A percentile compares a stretch with the other conserved stretches of the same genome.
These are phyloP conservation scores for Chrysochloris asiatica DNA, from an alignment of 2,113 vertebrate genomes.

Conservation along the genomic window DNA sequence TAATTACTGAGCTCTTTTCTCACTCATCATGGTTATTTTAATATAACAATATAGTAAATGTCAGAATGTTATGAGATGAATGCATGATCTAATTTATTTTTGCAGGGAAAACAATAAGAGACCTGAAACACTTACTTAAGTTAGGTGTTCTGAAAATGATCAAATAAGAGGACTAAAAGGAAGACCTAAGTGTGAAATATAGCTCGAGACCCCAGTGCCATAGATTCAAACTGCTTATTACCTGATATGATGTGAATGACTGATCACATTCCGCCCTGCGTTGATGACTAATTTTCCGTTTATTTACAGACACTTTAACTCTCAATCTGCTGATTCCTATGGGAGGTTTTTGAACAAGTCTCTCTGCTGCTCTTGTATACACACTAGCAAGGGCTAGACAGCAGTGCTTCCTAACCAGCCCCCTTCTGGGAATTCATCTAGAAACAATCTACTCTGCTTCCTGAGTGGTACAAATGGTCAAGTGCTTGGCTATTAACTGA, in stretches of 20 bases:
- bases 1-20: slow-evolving; percentile 18
- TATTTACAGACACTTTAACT: slow-evolving; percentile 66
- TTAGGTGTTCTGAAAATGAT: slow-evolving; percentile 75
- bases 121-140: slow-evolving; percentile 66
- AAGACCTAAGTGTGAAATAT: slow-evolving; percentile 41
- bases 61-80: slow-evolving; percentile 68
- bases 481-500: background rate
- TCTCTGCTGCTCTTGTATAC: background rate
- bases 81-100: slow-evolving; percentile 67
- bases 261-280: slow-evolving; percentile 68
- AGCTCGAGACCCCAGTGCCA: slow-evolving; percentile 65
- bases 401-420: background rate
- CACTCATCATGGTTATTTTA: slow-evolving; percentile 61
- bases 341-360: background rate
- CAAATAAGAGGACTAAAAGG: slow-evolving; percentile 69
- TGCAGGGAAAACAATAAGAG: slow-evolving; percentile 23
- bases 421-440: background rate
- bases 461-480: background rate
- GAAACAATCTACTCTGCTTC: too few species aligned
- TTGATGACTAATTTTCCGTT: slow-evolving; percentile 62
- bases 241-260: slow-evolving; percentile 63
- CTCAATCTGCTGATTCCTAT: background rate
- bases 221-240: slow-evolving; percentile 63
- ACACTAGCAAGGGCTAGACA: background rate
- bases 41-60: slow-evolving; percentile 63